Percentiles rank a stretch among this genome's conserved stretches.
These are phyloP conservation scores for Eurosta solidaginis DNA, from an alignment of 1,140 invertebrate species.

Conservation along the genomic window DNA sequence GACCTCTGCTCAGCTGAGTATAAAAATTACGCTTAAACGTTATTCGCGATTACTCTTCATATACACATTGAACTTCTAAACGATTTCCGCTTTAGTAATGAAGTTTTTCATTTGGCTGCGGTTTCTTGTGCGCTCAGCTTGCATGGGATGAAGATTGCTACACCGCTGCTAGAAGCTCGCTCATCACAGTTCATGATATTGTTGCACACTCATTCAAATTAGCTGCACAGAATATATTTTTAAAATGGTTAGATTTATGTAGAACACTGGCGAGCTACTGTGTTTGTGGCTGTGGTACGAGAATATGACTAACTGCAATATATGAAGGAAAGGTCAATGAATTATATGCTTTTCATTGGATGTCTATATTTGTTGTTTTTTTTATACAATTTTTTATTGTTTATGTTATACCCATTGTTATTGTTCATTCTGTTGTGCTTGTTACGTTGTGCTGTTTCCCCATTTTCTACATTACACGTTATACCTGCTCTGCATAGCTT, in stretches of 20 bases:
- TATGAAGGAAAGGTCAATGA: conserved; percentile 1
- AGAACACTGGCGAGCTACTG: background rate
- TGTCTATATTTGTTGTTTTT: background rate
- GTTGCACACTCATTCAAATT: background rate
- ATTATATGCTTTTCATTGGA: background rate
- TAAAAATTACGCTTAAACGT: too few species aligned
- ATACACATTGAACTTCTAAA: background rate
- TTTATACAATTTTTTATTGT: conserved; percentile 2
- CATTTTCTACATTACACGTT: background rate
- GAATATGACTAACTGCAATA: too few species aligned
- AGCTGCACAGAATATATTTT: background rate
- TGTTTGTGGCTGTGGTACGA: background rate
- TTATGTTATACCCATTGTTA: background rate
- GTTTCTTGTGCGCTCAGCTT: background rate
- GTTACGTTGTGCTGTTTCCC: background rate
- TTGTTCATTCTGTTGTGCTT: conserved; percentile 9
- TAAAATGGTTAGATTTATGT: background rate
- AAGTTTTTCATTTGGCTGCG: background rate
- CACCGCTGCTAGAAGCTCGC: background rate
- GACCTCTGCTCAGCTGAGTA: too few species aligned
- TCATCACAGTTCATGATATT: background rate
- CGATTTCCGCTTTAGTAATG: background rate
- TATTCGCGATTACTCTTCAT: background rate
- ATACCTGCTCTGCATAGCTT: background rate
- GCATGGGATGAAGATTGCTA: background rate